These are phyloP conservation scores for Myxocyprinus asiaticus DNA, from an alignment of 2,113 vertebrate species.

Conservation along the genomic window DNA sequence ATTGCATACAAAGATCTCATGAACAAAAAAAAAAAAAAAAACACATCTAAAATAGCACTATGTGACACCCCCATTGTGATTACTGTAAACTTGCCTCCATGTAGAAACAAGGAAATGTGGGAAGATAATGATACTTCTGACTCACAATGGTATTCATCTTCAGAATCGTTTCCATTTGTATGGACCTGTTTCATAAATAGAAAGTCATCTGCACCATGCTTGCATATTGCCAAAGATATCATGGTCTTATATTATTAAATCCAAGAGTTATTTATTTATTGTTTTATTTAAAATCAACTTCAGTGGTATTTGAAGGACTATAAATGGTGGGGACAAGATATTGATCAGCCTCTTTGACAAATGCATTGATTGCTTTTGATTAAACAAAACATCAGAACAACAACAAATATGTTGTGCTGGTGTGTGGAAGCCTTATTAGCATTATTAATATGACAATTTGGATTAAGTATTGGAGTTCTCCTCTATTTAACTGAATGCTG, in stretches of 20 bases:
- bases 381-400: no score
- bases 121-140: constrained; percentile 51
- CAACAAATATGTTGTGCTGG: background rate
- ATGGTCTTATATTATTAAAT: constrained; percentile 41
- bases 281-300: no score
- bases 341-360: background rate
- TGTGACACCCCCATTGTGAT: constrained; percentile 31
- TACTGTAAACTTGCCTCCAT: constrained; percentile 49
- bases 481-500: background rate
- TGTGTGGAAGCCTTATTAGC: background rate
- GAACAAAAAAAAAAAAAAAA: no score
- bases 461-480: background rate
- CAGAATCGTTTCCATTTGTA: constrained; percentile 56
- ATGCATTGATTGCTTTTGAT: background rate
- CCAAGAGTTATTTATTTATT: no score
- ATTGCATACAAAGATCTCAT: no score
- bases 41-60: constrained; percentile 6
- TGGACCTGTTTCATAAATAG: constrained; percentile 39
- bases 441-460: background rate
- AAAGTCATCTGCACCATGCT: constrained; percentile 46
- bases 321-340: background rate
- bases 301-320: no score
- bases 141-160: constrained; percentile 50
- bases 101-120: constrained; percentile 54
- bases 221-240: constrained; percentile 38